Conservation (phyloP, 2,113 vertebrate species). For the Mastomys natalensis region DNA sequence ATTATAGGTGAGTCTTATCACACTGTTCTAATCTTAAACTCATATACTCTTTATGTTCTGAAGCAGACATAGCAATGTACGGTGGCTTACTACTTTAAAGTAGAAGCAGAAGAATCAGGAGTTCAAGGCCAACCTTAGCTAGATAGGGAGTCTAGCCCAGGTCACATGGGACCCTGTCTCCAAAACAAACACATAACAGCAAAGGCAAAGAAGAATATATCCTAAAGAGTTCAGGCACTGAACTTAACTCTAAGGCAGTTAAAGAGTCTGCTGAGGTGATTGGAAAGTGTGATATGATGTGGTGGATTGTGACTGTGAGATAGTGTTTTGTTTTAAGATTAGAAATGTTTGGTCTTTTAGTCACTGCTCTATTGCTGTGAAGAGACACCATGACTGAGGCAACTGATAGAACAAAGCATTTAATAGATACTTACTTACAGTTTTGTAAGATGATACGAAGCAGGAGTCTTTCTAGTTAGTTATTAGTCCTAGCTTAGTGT, state of each 20-base stretch:
- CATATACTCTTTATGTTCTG: background rate
- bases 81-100: background rate
- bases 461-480: too few species aligned
- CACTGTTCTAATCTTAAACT: background rate
- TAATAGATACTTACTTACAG: background rate
- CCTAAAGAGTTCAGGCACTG: background rate
- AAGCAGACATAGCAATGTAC: background rate
- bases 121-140: background rate
- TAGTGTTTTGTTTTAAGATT: background rate
- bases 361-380: background rate
- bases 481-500: too few species aligned
- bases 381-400: background rate
- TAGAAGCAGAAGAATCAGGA: background rate
- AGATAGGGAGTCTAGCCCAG: background rate
- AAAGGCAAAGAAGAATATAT: background rate
- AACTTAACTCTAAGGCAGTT: too few species aligned
- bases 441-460: background rate
- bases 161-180: background rate
- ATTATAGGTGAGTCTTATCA: background rate
- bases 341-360: background rate
- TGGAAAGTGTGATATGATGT: background rate
- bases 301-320: conserved; percentile 17
- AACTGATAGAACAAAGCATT: background rate
- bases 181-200: background rate
- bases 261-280: background rate